Conservation (phyloP, 2,888 invertebrate genomes). For the Orgyia antiqua region DNA sequence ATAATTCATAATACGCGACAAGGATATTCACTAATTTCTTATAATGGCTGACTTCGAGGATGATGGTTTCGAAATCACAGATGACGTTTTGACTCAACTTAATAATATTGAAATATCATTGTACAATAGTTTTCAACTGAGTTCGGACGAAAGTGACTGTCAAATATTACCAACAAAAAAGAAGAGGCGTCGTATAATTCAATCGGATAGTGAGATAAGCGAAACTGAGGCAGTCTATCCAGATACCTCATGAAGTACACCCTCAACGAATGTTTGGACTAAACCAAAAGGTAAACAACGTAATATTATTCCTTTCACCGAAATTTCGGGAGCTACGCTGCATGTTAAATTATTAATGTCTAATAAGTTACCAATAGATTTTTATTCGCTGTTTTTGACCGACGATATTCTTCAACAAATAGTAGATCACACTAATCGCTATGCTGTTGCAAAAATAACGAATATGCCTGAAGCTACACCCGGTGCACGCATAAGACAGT, state of each 20-base stretch:
- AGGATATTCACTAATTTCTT: too few relatives aligned
- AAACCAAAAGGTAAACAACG: slow-evolving; percentile 5
- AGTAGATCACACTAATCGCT: slow-evolving; percentile 5
- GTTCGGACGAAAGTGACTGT: too few relatives aligned
- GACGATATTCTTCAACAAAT: slow-evolving; percentile 4
- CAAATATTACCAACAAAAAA: too few relatives aligned
- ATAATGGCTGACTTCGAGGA: too few relatives aligned
- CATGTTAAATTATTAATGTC: slow-evolving; percentile 1
- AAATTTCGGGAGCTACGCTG: slow-evolving; percentile 4
- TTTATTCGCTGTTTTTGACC: slow-evolving; percentile 1
- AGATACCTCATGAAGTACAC: neutral
- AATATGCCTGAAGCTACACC: neutral
- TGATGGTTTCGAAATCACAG: too few relatives aligned
- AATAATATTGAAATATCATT: too few relatives aligned
- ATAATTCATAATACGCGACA: too few relatives aligned
- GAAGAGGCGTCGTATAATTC: too few relatives aligned
- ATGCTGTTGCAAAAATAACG: slow-evolving; percentile 4
- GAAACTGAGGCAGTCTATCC: too few relatives aligned
- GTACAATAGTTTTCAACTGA: too few relatives aligned
- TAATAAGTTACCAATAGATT: slow-evolving; percentile 1
- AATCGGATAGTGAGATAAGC: too few relatives aligned
- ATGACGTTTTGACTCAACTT: too few relatives aligned
- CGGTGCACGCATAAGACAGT: slow-evolving; percentile 1
- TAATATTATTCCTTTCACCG: slow-evolving; percentile 7
- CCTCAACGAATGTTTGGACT: slow-evolving; percentile 3